phyloP scores from a whole-genome alignment of 2,113 vertebrate genomes.

The Balaeniceps rex region DNA sequence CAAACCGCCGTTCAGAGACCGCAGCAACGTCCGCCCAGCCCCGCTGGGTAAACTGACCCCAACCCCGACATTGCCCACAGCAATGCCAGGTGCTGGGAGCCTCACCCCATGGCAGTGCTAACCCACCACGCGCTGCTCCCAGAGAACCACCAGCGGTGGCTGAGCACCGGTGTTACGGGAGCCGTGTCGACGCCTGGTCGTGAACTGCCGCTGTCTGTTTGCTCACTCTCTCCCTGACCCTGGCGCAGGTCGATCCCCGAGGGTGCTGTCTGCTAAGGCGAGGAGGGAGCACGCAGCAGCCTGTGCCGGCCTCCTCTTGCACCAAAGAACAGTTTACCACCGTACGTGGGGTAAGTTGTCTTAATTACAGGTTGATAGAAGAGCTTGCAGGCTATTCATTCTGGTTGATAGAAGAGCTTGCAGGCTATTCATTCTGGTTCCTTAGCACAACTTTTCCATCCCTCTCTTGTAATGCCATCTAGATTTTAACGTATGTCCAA shows the following conservation, averaged over 20 bases:
- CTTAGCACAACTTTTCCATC: background rate
- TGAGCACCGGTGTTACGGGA: fast-evolving
- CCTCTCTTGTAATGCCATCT: background rate
- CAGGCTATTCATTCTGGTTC: background rate
- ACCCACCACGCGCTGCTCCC: background rate
- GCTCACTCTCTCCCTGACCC: background rate
- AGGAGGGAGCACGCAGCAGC: background rate
- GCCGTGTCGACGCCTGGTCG: fast-evolving
- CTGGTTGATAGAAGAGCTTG: background rate
- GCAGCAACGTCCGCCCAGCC: background rate
- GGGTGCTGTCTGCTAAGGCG: background rate
- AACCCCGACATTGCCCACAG: background rate
- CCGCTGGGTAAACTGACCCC: conserved; percentile 13
- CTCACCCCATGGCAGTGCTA: background rate
- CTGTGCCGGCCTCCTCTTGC: background rate
- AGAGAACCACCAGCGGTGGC: background rate
- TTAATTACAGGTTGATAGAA: background rate
- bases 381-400: background rate
- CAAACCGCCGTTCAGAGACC: background rate
- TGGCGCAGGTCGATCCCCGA: background rate
- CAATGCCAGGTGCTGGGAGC: background rate
- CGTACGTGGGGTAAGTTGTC: background rate
- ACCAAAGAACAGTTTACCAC: background rate
- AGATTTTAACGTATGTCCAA: background rate
- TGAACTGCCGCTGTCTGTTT: background rate